These are phyloP conservation scores for Carterocephalus palaemon DNA, from an alignment of 2,888 invertebrate genomes.

Conservation along the genomic window DNA sequence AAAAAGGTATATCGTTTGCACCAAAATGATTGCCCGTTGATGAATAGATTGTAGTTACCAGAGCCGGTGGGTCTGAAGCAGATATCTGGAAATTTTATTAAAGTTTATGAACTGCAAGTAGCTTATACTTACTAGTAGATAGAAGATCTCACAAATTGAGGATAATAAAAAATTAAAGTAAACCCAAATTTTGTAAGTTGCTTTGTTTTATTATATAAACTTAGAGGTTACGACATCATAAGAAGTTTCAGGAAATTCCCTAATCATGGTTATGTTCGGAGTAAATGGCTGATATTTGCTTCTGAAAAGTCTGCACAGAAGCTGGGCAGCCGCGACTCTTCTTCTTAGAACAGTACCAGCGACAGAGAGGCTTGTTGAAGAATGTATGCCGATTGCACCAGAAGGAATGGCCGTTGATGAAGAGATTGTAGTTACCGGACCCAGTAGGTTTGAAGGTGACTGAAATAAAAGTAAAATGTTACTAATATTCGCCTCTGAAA, in stretches of 20 bases:
- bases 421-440: slow-evolving; percentile 38
- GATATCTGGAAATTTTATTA: no score
- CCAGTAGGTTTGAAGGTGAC: slow-evolving; percentile 7
- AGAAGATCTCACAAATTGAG: no score
- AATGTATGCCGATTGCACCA: slow-evolving; percentile 39
- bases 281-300: slow-evolving; percentile 17
- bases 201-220: neutral
- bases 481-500: no score
- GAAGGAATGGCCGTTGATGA: slow-evolving; percentile 37
- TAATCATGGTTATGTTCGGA: slow-evolving; percentile 28
- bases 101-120: no score
- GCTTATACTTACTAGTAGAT: no score
- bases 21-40: slow-evolving; percentile 39
- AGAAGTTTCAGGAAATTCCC: no score
- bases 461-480: no score
- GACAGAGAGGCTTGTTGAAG: slow-evolving; percentile 26
- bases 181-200: neutral
- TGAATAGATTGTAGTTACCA: slow-evolving; percentile 39
- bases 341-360: slow-evolving; percentile 48
- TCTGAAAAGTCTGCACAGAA: slow-evolving; percentile 33
- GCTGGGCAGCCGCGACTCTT: slow-evolving; percentile 37
- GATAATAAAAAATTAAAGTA: no score
- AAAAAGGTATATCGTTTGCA: slow-evolving; percentile 35
- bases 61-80: slow-evolving; percentile 12
- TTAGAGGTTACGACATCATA: no score